Evolutionary conservation across 2,797 vertebrate species (phyloP).

Genomic region (Spheniscus humboldti): DNA sequence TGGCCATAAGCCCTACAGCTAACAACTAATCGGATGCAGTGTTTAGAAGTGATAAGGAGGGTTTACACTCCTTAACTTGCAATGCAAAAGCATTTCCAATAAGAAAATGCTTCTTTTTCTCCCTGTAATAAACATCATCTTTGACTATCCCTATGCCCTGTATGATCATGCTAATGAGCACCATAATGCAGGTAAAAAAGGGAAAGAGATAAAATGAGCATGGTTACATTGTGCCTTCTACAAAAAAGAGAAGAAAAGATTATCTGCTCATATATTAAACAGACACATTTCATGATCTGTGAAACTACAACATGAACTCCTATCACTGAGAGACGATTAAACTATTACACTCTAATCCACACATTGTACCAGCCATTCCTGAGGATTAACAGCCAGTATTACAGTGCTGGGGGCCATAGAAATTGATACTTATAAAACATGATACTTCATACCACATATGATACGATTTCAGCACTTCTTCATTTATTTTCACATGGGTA

Average conservation of each 20-base stretch:
- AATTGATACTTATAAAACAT: neutral
- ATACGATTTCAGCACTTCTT: neutral
- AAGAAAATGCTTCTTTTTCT: neutral
- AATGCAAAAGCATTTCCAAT: neutral
- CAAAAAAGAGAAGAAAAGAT: neutral
- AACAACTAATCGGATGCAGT: neutral
- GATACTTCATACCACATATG: neutral
- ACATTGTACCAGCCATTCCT: neutral
- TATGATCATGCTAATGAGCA: constrained; percentile 10
- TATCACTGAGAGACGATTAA: constrained; percentile 43
- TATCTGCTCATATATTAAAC: constrained; percentile 53
- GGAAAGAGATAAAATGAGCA: constrained; percentile 7
- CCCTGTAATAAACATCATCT: neutral
- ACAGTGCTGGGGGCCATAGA: neutral
- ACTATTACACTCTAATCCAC: constrained; percentile 57
- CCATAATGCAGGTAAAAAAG: neutral
- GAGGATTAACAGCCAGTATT: constrained; percentile 18
- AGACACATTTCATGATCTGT: constrained; percentile 64
- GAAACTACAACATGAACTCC: constrained; percentile 46
- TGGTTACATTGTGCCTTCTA: neutral
- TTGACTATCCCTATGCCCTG: neutral
- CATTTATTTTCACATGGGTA: neutral
- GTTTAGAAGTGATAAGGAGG: constrained; percentile 7
- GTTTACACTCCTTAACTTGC: neutral
- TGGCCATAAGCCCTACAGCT: neutral